phyloP scores from a whole-genome alignment of 2,888 invertebrate species.

The Drosophila setosimentum region DNA sequence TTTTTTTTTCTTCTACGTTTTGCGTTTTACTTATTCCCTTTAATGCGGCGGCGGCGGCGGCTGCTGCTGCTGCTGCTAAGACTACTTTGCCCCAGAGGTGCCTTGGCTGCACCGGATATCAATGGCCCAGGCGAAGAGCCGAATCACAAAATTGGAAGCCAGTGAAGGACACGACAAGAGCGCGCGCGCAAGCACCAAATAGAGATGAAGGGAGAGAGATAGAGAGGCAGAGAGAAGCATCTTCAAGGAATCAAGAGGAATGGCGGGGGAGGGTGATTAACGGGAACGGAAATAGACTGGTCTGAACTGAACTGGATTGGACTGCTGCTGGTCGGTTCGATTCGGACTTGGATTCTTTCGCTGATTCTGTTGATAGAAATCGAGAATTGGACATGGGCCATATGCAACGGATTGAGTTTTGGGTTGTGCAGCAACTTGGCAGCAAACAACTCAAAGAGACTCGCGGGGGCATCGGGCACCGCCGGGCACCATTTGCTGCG shows the following conservation, averaged over 20 bases:
- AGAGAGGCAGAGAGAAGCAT: conserved; percentile 10
- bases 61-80: conserved; percentile 15
- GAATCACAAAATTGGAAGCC: conserved; percentile 46
- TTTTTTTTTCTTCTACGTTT: conserved; percentile 22
- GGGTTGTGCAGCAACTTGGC: conserved; percentile 7
- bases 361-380: conserved; percentile 40
- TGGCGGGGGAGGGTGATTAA: conserved; percentile 9
- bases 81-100: conserved; percentile 55
- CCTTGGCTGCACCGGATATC: conserved; percentile 64
- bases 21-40: conserved; percentile 42
- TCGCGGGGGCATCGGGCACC: conserved; percentile 1
- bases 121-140: conserved; percentile 57
- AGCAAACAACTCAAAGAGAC: neutral
- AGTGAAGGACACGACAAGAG: conserved; percentile 59
- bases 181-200: conserved; percentile 54
- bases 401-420: conserved; percentile 1
- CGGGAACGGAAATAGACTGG: conserved; percentile 53
- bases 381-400: conserved; percentile 43
- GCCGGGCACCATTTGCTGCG: conserved; percentile 23
- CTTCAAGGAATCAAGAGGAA: conserved; percentile 18
- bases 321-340: conserved; percentile 1
- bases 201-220: conserved; percentile 15
- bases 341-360: neutral
- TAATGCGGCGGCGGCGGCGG: conserved; percentile 33
- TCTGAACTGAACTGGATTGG: conserved; percentile 20